Evolutionary conservation across 2,888 invertebrate genomes (phyloP), one percentile per base, ranked within the genome.

Genomic region (Dasysyrphus albostriatus): DNA sequence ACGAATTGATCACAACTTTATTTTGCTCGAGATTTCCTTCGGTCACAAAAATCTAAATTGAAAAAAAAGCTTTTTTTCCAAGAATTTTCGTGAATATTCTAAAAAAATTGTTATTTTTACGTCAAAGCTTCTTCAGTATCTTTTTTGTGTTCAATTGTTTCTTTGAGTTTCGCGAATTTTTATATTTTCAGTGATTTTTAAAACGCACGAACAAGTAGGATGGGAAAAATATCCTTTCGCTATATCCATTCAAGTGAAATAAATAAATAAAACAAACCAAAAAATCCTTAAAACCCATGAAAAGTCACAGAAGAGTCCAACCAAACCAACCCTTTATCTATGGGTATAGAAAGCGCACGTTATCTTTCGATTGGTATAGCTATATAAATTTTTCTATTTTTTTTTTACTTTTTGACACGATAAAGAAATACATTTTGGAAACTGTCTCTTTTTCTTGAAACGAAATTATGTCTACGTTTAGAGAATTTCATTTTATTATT

Each of bases 401-500:
- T 51, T 56, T 32, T 47, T 51, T 24, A 37, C 47, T 29, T 39
- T 74, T 81, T 82, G 81, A 77, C 73, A 82, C 67, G 77, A 81
- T 80, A 85, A 85, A 74, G 77, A 24, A 77, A 85, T 77, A 81
- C 73, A 85, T 81, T 85, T 81, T 85, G 63, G 39, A 54, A 51
- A 85, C 70, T 78, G 82, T 74, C 82, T 81, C 76, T 37, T 73
- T n/a, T 85, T 85, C 58, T 85, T 58, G 74, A 73, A 85, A 73
- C 77, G 77, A 61, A 82, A 85, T 85, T 77, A 85, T 85, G 80
- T 81, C 73, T 69, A 56, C 85, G 73, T 77, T 81, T 73, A 24
- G 81, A 59, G 67, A 77, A 69, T 81, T 85, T 69, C 69, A 77
- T 85, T 67, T 67, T 85, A 78, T 85, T 85, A 85, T 82, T 85